phyloP scores from a whole-genome alignment of 2,113 vertebrate species.

The Uria aalge region DNA sequence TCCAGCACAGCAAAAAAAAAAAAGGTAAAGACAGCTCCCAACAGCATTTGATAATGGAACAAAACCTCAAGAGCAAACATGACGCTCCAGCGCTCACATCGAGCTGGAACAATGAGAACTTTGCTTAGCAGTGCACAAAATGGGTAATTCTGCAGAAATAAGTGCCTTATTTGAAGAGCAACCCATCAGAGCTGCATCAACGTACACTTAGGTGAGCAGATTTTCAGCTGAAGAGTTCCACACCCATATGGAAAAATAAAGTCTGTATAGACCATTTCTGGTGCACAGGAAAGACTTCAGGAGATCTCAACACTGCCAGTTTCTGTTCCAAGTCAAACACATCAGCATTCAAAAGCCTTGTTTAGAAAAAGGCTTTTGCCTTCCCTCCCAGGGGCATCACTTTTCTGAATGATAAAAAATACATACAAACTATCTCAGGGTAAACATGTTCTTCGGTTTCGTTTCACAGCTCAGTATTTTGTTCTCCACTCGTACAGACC shows the following conservation, averaged over 20 bases:
- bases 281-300: neutral
- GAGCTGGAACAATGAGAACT: neutral
- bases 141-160: neutral
- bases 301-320: neutral
- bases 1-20: fast-evolving
- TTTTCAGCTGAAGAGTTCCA: neutral
- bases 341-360: neutral
- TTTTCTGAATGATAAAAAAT: neutral
- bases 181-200: neutral
- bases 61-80: neutral
- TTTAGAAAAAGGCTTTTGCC: neutral
- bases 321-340: neutral
- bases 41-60: neutral
- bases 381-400: neutral
- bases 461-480: neutral
- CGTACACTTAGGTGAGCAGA: fast-evolving
- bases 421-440: neutral
- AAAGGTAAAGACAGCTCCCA: fast-evolving
- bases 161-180: neutral
- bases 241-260: neutral
- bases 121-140: neutral
- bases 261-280: neutral
- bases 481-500: neutral
- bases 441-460: neutral
- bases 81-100: fast-evolving